A percentile compares a stretch with the other conserved stretches of the same genome.
Conservation (phyloP, 2,888 invertebrate genomes). For the Tineola bisselliella region DNA sequence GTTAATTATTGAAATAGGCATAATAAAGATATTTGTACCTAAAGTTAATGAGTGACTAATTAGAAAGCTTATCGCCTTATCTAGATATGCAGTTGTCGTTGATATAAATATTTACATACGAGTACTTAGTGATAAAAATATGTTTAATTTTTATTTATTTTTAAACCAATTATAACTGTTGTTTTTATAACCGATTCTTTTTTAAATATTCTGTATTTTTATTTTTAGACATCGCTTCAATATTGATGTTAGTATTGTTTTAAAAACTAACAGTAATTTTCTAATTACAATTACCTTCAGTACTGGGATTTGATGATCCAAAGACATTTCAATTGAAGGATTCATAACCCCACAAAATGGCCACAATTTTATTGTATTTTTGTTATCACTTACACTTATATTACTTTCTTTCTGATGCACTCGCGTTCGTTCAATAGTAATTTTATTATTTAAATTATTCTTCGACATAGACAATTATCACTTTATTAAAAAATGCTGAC, state of each 20-base stretch:
- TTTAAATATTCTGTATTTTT: neutral
- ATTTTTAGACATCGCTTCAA: too few relatives aligned
- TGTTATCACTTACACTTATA: neutral
- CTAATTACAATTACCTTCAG: slow-evolving; percentile 36
- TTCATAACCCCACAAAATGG: slow-evolving; percentile 27
- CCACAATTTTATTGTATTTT: neutral
- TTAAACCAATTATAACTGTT: neutral
- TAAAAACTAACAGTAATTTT: too few relatives aligned
- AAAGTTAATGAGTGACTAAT: too few relatives aligned
- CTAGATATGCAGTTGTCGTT: too few relatives aligned
- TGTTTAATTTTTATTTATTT: neutral
- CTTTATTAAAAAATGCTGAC: neutral
- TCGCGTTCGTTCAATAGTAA: neutral
- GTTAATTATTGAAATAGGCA: too few relatives aligned
- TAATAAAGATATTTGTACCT: too few relatives aligned
- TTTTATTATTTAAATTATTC: neutral
- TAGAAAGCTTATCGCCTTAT: too few relatives aligned
- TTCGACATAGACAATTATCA: neutral
- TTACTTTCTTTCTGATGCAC: neutral
- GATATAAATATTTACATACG: too few relatives aligned
- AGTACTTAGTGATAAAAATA: neutral
- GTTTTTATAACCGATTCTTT: neutral
- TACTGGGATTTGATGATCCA: slow-evolving; percentile 54
- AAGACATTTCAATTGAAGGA: slow-evolving; percentile 53
- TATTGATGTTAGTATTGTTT: too few relatives aligned